Evolutionary conservation across 1,140 invertebrate genomes (phyloP).

Genomic region (Samia ricini): DNA sequence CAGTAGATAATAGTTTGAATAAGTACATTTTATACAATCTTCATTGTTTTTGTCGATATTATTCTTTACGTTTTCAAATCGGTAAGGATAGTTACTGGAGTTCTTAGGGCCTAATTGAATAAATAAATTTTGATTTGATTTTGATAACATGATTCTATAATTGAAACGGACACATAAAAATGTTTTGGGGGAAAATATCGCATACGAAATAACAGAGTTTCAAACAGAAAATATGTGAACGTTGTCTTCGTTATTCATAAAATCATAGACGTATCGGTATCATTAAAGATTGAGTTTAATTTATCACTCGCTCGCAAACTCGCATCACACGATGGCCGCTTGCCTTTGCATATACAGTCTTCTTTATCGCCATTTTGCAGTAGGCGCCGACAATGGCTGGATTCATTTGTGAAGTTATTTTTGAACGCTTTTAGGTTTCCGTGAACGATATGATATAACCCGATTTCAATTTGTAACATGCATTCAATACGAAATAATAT

Average conservation of each 20-base stretch:
- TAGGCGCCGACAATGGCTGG: background rate
- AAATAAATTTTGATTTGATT: too few species aligned
- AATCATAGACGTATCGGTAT: slow-evolving; percentile 12
- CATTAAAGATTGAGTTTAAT: slow-evolving; percentile 25
- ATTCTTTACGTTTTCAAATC: too few species aligned
- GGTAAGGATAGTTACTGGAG: too few species aligned
- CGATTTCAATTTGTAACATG: background rate
- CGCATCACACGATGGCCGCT: slow-evolving; percentile 23
- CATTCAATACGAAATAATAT: background rate
- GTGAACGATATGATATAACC: too few species aligned
- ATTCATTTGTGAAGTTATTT: background rate
- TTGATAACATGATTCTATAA: too few species aligned
- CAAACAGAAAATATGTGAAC: background rate
- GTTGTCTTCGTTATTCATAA: background rate
- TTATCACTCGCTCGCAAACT: slow-evolving; percentile 35
- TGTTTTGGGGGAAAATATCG: too few species aligned
- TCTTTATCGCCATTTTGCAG: slow-evolving; percentile 15
- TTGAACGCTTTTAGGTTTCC: background rate
- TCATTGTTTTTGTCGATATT: too few species aligned
- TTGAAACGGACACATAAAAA: too few species aligned
- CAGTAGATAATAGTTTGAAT: too few species aligned
- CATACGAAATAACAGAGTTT: too few species aligned
- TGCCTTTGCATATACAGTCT: slow-evolving; percentile 16
- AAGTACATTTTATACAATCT: too few species aligned
- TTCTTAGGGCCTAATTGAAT: too few species aligned